These are phyloP conservation scores for Trematomus bernacchii DNA, from an alignment of 2,797 vertebrate genomes.

Conservation along the genomic window DNA sequence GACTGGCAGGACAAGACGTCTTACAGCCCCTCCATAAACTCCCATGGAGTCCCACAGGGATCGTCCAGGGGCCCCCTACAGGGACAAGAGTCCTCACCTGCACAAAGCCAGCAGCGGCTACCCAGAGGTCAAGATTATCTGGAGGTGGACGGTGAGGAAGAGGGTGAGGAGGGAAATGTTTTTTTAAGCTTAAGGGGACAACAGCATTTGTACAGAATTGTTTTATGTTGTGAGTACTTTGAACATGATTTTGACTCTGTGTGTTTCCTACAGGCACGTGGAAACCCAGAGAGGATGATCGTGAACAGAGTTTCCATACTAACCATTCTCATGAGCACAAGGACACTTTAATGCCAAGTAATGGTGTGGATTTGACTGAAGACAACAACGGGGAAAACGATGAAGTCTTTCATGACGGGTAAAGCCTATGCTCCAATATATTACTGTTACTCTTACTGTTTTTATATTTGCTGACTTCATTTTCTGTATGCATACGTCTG, in stretches of 20 bases:
- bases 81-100: conserved; percentile 23
- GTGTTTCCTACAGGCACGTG: conserved; percentile 32
- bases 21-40: not conserved
- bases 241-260: not conserved
- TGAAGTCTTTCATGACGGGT: conserved; percentile 72
- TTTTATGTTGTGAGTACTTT: not conserved
- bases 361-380: conserved; percentile 12
- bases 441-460: not conserved
- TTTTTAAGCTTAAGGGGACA: not conserved
- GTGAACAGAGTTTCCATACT: conserved; percentile 9
- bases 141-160: conserved; percentile 23
- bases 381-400: conserved; percentile 33
- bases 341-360: not conserved
- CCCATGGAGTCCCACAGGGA: not conserved
- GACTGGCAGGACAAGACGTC: conserved; percentile 31
- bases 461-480: not conserved
- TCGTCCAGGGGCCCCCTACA: not conserved
- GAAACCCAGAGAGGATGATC: conserved; percentile 36
- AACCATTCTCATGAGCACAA: conserved; percentile 32
- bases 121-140: conserved; percentile 10
- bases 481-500: not conserved
- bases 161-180: conserved; percentile 44
- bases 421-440: not conserved
- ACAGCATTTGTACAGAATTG: not conserved
- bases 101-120: conserved; percentile 11